Evolutionary conservation across 1,140 invertebrate genomes (phyloP), one percentile per base, ranked within the genome.

Genomic region (Bombus sibiricus): DNA sequence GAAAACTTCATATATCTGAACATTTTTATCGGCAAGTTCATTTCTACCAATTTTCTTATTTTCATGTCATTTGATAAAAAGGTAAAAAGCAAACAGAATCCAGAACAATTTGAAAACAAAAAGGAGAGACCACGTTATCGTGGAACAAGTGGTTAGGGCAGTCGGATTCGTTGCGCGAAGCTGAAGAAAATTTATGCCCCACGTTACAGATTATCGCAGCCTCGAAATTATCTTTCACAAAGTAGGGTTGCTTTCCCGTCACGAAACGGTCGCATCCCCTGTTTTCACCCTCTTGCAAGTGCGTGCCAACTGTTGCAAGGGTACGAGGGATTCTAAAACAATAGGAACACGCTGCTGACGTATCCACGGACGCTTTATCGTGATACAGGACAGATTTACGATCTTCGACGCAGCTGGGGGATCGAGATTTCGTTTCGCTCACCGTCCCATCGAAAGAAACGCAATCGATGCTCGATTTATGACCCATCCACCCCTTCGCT

Each of bases 251-350:
- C 59, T 28, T 37, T 43, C n/a, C 43, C 64, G 72, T 83, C 72
- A 75, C 59, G 28, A 62, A 62, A 62, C 47, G 47, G 62, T 69
- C 47, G 43, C 47, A 53, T 53, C 47, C 47, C 47, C 53, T 77
- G 68, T 80, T 85, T 71, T 41, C 76, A 84, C 76, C 83, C 75
- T 53, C 6, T 57, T 41, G 77, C 71, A 78, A 85, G 83, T 80
- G 83, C 76, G 83, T 85, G 83, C 76, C 83, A 80, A 85, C 77
- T 80, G 83, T 85, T 85, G 43, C 75, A 64, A 64, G 59, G 71
- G 62, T 18, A 41, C 25, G 41, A 22, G 28, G 28, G 34, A 34
- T 73, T 80, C 68, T 80, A 59, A 80, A 85, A 85, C 83, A 80
- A 85, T 80, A 73, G 76, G 53, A 73, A 64, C 53, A 43, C 76